These are phyloP conservation scores for Lophotriccus pileatus DNA, from an alignment of 2,797 vertebrate genomes.

Conservation along the genomic window DNA sequence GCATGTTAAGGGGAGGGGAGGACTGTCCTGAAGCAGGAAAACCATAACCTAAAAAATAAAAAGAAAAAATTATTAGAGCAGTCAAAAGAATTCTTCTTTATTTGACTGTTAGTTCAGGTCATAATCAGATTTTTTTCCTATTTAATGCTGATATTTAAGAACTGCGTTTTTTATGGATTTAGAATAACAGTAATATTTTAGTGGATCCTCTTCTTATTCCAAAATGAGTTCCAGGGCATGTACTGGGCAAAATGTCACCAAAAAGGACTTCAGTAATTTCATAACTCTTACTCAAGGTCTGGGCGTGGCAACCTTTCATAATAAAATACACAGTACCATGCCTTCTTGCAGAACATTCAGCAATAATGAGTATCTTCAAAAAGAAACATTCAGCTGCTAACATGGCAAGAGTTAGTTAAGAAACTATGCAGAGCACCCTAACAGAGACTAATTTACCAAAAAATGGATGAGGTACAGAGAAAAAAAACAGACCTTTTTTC, in stretches of 20 bases:
- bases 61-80: conserved; percentile 22
- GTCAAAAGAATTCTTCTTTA: neutral
- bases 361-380: neutral
- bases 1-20: conserved; percentile 22
- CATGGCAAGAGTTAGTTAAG: neutral
- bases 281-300: neutral
- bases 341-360: neutral
- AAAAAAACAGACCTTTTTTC: neutral
- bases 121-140: neutral
- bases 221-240: neutral
- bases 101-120: neutral
- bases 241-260: neutral
- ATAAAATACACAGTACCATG: neutral
- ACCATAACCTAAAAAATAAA: conserved; percentile 53
- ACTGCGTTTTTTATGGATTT: neutral
- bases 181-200: neutral
- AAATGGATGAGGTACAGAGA: neutral
- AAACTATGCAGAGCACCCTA: neutral
- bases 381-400: neutral
- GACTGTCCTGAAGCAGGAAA: conserved; percentile 49
- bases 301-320: neutral
- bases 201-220: neutral
- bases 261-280: neutral
- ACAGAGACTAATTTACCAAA: neutral
- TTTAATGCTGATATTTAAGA: neutral